These are phyloP conservation scores for Oreocharis arfaki DNA, from an alignment of 2,113 vertebrate species.

Conservation along the genomic window DNA sequence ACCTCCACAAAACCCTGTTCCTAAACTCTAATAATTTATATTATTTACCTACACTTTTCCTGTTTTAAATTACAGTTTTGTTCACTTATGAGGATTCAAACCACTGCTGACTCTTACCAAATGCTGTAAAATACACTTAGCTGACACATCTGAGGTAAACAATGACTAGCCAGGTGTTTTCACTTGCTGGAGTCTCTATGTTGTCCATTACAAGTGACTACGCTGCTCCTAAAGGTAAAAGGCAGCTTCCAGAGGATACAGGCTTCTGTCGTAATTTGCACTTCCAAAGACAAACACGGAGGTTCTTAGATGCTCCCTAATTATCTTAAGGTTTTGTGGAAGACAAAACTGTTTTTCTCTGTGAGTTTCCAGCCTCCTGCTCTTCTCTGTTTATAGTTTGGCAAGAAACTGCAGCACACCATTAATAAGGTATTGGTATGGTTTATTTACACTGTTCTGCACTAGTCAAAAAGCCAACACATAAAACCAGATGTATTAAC, in stretches of 20 bases:
- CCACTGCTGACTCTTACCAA: not conserved
- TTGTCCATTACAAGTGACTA: not conserved
- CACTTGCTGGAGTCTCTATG: not conserved
- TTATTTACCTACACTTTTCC: not conserved
- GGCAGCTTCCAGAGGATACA: not conserved
- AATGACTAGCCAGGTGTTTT: not conserved
- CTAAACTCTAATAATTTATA: not conserved
- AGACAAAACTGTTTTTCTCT: not conserved
- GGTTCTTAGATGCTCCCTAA: not conserved
- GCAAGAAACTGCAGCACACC: not conserved
- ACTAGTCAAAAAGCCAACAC: not conserved
- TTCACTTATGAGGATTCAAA: not conserved
- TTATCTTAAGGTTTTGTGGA: not conserved
- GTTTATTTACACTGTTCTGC: not conserved
- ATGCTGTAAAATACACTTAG: not conserved
- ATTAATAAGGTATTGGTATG: not conserved
- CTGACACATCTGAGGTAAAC: not conserved
- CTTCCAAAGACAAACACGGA: not conserved
- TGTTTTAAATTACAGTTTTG: not conserved
- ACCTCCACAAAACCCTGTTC: not conserved
- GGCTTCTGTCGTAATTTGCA: not conserved
- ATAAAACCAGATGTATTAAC: not conserved
- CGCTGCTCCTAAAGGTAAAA: not conserved
- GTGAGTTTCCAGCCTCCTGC: not conserved
- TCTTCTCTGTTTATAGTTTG: not conserved